Evolutionary conservation across 2,888 invertebrate species (phyloP).

Genomic region (Glomeris marginata): DNA sequence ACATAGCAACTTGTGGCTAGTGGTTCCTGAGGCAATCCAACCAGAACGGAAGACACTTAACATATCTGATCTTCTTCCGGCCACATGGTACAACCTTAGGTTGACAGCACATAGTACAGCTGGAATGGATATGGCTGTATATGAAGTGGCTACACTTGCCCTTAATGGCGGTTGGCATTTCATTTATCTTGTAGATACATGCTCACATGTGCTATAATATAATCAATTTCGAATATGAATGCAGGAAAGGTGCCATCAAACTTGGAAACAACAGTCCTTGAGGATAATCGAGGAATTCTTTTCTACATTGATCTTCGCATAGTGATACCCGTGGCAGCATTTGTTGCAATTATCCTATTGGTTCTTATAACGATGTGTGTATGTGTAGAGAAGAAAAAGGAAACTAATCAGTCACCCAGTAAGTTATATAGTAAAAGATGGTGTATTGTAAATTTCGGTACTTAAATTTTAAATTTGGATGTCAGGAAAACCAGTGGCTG

Average conservation of each 20-base stretch:
- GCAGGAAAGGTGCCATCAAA: slow-evolving; percentile 8
- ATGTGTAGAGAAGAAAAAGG: slow-evolving; percentile 13
- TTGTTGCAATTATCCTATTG: slow-evolving; percentile 9
- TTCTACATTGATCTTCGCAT: slow-evolving; percentile 12
- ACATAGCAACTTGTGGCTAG: slow-evolving; percentile 10
- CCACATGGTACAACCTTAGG: slow-evolving; percentile 10
- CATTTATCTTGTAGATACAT: no score
- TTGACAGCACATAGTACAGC: slow-evolving; percentile 9
- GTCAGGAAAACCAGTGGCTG: no score
- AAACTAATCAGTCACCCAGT: slow-evolving; percentile 11
- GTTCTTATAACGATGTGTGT: slow-evolving; percentile 11
- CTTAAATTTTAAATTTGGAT: slow-evolving; percentile 10
- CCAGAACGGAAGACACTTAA: not conserved
- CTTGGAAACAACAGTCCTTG: slow-evolving; percentile 7
- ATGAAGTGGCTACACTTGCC: slow-evolving; percentile 11
- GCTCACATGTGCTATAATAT: no score
- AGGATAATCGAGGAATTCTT: slow-evolving; percentile 10
- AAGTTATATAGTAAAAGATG: not conserved
- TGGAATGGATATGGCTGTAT: slow-evolving; percentile 7
- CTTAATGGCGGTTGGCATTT: slow-evolving; percentile 6
- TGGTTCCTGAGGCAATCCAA: not conserved
- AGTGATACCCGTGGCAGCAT: slow-evolving; percentile 11
- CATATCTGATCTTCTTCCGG: slow-evolving; percentile 8
- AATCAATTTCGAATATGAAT: not conserved
- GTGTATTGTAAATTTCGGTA: not conserved